phyloP scores from a whole-genome alignment of 2,888 invertebrate species.

The Lissocephala sabroskyi region DNA sequence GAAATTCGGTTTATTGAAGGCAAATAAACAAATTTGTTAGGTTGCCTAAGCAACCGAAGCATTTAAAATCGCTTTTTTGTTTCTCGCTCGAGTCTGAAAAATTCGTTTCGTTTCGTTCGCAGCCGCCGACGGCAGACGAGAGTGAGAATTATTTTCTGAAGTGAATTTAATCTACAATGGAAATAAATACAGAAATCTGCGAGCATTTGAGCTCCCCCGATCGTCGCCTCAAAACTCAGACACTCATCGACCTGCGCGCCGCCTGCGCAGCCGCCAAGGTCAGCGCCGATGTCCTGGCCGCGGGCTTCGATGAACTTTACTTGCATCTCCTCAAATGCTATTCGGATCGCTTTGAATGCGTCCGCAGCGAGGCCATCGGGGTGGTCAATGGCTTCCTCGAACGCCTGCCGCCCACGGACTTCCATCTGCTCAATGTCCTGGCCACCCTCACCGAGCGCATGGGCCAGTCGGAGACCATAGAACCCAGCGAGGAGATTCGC shows the following conservation, averaged over 20 bases:
- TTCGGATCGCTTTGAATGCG: constrained; percentile 68
- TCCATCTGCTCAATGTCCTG: constrained; percentile 82
- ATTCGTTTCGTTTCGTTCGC: constrained; percentile 20
- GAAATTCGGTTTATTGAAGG: background rate
- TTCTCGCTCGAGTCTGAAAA: constrained; percentile 4
- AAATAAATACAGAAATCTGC: constrained; percentile 33
- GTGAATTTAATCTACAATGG: background rate
- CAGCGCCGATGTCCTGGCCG: constrained; percentile 23
- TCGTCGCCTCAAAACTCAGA: constrained; percentile 36
- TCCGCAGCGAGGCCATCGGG: constrained; percentile 56
- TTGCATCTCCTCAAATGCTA: constrained; percentile 70
- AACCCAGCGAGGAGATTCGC: constrained; percentile 86
- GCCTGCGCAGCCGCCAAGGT: constrained; percentile 8
- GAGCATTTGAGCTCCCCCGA: constrained; percentile 39
- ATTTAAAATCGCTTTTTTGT: constrained; percentile 9
- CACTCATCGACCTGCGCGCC: constrained; percentile 30
- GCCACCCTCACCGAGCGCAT: constrained; percentile 84
- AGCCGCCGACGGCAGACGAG: background rate
- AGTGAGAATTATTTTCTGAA: background rate
- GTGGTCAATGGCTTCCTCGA: constrained; percentile 59
- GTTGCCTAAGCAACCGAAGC: constrained; percentile 23
- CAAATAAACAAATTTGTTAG: constrained; percentile 19
- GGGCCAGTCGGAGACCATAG: constrained; percentile 81
- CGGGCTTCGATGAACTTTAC: constrained; percentile 65
- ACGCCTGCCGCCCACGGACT: constrained; percentile 78